Base-by-base conservation (phyloP, 2,888 invertebrate genomes). In the Oscheius sp. region DNA sequence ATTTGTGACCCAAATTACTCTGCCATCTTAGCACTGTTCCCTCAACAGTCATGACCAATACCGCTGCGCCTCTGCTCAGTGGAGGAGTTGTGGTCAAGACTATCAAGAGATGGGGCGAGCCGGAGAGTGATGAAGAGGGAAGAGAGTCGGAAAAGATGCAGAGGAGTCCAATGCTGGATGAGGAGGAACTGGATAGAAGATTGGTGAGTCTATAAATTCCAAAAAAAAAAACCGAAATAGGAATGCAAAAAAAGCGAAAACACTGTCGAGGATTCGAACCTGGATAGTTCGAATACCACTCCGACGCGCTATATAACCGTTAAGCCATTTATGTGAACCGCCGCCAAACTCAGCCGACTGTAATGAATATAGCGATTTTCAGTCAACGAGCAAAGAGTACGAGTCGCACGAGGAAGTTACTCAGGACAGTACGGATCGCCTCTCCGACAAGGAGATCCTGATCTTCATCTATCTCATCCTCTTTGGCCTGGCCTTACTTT, bases 71-170 rank as follows among this genome's bases (percentile, higher is more conserved):
- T 47, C 76, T 76, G 63, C 60, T 80, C 32, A 72, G 74, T 11
- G 76, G 76, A 48, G 78, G 78, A 13, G 55, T 47, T 3, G 70
- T 80, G 42, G 76, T 78, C 47, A 80, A 80, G 58, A 75, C 78
- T 10, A 80, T 80, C 71, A 51, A 76, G n/a, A 68, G 74, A 2
- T 80, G 76, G 37, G 76, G 77, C 72, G 70, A 80, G 42, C 58
- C 70, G 51, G 78, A 80, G 13, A 62, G 63, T n/a, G 63, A 70
- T 10, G 75, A 70, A 51, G 70, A 55, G 51, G 32, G 33, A 7
- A 21, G 59, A 33, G 68, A 68, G 37, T 51, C 33, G 21, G 68
- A 68, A 10, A 68, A 68, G n/a, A 68, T 68, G 13, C 55, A 55
- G 21, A 68, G 55, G 35, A 53, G 42, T n/a, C 68, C 68, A 2